Conservation (phyloP, 2,113 vertebrate species). For the Cyprinodon variegatus region DNA sequence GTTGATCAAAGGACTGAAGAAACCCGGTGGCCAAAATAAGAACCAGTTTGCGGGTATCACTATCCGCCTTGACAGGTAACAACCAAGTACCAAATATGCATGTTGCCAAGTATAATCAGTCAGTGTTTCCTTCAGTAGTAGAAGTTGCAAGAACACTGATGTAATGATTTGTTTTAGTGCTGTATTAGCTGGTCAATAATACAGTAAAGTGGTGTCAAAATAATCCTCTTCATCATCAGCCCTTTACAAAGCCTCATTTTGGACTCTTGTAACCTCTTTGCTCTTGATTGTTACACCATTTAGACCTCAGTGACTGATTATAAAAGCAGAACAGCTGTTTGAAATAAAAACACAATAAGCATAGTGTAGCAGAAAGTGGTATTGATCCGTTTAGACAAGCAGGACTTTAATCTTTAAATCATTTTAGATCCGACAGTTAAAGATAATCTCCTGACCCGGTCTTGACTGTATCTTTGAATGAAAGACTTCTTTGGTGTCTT, state of each 20-base stretch:
- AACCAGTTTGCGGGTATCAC: background rate
- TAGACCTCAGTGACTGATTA: background rate
- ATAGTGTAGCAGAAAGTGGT: background rate
- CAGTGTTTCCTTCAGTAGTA: background rate
- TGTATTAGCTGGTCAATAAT: background rate
- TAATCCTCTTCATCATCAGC: background rate
- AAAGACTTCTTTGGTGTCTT: background rate
- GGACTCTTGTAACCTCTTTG: conserved; percentile 2
- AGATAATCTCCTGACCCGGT: conserved; percentile 16
- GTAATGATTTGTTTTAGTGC: background rate
- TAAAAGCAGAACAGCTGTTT: background rate
- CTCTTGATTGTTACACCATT: background rate
- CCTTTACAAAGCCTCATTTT: conserved; percentile 1
- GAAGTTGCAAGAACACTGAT: background rate
- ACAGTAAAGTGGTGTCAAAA: background rate
- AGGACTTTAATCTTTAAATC: conserved; percentile 5
- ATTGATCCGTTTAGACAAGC: background rate
- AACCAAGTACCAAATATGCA: background rate
- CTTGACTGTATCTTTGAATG: background rate
- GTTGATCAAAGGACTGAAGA: conserved; percentile 28
- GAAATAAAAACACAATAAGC: background rate
- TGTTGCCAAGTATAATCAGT: background rate
- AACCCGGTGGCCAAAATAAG: conserved; percentile 1
- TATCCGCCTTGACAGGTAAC: background rate
- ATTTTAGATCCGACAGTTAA: background rate